Percentiles rank a stretch among this genome's conserved stretches.
phyloP scores from a whole-genome alignment of 2,113 vertebrate genomes.

The Falcunculus frontatus region DNA sequence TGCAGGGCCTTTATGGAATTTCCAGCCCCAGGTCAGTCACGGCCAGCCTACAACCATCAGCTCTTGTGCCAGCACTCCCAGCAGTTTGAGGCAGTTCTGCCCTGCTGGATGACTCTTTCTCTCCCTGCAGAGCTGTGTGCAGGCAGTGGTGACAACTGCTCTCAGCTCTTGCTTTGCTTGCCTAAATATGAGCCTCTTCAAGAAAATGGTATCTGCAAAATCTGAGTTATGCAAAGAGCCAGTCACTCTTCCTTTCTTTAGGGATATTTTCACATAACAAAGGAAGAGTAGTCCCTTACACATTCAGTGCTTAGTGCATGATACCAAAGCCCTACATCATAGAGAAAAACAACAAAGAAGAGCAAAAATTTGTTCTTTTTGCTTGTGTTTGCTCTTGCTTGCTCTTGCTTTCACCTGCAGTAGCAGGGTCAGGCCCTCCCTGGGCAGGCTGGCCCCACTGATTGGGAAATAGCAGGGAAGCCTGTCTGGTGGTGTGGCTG shows the following conservation, averaged over 20 bases:
- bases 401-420: not conserved
- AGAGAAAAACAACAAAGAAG: not conserved
- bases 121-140: not conserved
- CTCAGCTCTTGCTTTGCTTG: not conserved
- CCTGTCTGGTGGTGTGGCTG: not conserved
- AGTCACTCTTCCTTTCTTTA: not conserved
- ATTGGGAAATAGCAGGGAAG: not conserved
- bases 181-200: not conserved
- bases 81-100: not conserved
- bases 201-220: not conserved
- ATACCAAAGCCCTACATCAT: fast-evolving
- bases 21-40: not conserved
- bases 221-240: not conserved
- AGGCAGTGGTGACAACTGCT: not conserved
- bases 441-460: not conserved
- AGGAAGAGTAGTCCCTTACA: not conserved
- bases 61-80: not conserved
- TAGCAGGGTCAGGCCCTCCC: not conserved
- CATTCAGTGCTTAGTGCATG: not conserved
- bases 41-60: not conserved
- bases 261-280: not conserved
- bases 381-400: not conserved
- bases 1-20: not conserved
- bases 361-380: not conserved
- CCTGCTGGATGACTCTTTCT: not conserved